Evolutionary conservation across 2,888 invertebrate genomes (phyloP).

Genomic region (Kryphioiulus occultus): DNA sequence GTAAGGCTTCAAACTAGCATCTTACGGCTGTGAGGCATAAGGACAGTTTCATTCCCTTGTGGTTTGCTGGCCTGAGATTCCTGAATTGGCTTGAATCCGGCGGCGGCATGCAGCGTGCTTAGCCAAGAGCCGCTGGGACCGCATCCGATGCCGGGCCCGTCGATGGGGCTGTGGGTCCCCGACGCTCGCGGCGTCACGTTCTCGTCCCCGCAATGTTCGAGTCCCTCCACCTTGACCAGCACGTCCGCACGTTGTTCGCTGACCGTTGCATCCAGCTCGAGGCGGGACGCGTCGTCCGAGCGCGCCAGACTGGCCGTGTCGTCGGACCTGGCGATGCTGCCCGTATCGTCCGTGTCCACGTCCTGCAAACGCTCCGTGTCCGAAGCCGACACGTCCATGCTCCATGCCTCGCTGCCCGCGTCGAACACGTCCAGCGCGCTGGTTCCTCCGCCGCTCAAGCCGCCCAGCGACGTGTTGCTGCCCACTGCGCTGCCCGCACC

Average conservation of each 20-base stretch:
- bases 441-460: neutral
- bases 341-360: constrained; percentile 74
- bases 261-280: neutral
- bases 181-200: constrained; percentile 54
- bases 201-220: constrained; percentile 52
- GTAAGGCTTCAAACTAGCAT: too few relatives aligned
- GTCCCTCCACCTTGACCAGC: constrained; percentile 53
- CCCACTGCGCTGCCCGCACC: constrained; percentile 32
- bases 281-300: constrained; percentile 76
- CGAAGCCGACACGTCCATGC: constrained; percentile 92
- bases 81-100: constrained; percentile 47
- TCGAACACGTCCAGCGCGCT: constrained; percentile 75
- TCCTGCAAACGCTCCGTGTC: constrained; percentile 92
- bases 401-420: constrained; percentile 97
- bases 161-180: constrained; percentile 53
- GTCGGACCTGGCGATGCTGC: constrained; percentile 69
- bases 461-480: neutral
- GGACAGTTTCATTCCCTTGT: neutral
- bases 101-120: constrained; percentile 42
- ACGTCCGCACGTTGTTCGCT: constrained; percentile 59
- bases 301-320: constrained; percentile 60
- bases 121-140: constrained; percentile 39
- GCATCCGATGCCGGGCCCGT: constrained; percentile 44
- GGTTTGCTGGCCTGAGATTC: neutral
- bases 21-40: neutral